Percentiles rank a stretch among this genome's conserved stretches.
Evolutionary conservation across 2,113 vertebrate genomes (phyloP).

Genomic region (Maylandia zebra): DNA sequence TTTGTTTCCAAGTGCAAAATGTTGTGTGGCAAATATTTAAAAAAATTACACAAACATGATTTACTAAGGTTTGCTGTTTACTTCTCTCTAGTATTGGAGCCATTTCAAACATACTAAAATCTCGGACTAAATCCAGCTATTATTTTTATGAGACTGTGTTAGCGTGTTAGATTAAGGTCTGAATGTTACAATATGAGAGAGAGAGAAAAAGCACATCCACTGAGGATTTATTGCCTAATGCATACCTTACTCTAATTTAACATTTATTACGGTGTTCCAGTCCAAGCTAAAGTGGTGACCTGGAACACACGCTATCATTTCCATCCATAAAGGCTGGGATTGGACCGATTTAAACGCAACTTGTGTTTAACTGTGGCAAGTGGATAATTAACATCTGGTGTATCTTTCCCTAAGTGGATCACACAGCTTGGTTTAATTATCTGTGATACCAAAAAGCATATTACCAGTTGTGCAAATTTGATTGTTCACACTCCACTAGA

Average conservation of each 20-base stretch:
- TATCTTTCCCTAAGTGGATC: neutral
- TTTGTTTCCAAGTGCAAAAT: neutral
- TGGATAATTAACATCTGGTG: neutral
- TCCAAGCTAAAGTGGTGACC: neutral
- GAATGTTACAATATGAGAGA: neutral
- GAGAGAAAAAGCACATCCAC: neutral
- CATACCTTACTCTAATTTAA: neutral
- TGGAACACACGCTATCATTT: neutral
- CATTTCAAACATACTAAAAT: neutral
- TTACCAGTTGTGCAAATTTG: neutral
- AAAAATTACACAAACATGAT: neutral
- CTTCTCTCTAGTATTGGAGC: neutral
- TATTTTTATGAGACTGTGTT: neutral
- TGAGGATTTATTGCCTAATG: neutral
- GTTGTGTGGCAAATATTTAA: neutral
- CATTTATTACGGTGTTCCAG: neutral
- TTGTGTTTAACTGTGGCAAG: neutral
- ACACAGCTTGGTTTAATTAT: neutral
- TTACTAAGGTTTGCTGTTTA: neutral
- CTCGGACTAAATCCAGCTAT: neutral
- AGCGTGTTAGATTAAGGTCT: neutral
- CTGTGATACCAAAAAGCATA: neutral
- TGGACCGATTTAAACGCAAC: neutral
- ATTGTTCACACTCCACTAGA: neutral
- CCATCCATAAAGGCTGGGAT: neutral